Conservation (phyloP, 2,113 vertebrate species). For the Cinclus cinclus region DNA sequence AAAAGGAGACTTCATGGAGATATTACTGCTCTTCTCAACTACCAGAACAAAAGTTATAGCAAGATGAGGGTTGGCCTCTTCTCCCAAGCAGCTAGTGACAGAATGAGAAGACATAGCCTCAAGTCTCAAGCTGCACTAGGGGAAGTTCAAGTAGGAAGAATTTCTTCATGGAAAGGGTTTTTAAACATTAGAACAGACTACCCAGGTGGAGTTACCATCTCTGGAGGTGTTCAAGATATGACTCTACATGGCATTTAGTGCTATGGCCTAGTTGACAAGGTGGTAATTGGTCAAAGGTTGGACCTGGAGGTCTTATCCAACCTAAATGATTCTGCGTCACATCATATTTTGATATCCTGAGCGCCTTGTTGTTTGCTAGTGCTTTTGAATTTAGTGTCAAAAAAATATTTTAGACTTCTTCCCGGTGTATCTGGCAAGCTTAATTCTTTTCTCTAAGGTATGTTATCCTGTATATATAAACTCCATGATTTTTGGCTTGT, state of each 20-base stretch:
- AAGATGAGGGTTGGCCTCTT: rapidly evolving
- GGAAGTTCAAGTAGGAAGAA: not conserved
- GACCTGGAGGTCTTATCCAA: not conserved
- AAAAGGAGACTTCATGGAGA: not conserved
- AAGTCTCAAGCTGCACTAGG: not conserved
- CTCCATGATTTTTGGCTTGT: not conserved
- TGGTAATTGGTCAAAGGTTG: rapidly evolving
- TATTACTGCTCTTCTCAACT: not conserved
- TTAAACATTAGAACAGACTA: not conserved
- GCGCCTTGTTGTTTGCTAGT: not conserved
- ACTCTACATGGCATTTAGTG: rapidly evolving
- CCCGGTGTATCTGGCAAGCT: not conserved
- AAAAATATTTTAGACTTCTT: not conserved
- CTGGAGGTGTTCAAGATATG: not conserved
- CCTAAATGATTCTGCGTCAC: not conserved
- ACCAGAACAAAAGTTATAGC: not conserved
- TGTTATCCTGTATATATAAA: not conserved
- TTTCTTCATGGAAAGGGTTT: not conserved
- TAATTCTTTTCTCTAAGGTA: not conserved
- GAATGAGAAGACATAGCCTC: not conserved
- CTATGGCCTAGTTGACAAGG: not conserved
- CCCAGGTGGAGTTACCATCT: not conserved
- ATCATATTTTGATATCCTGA: not conserved
- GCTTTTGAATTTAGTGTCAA: not conserved
- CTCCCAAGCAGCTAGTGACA: not conserved